Evolutionary conservation across 2,888 invertebrate genomes (phyloP).

Genomic region (Nomada lathburiana): DNA sequence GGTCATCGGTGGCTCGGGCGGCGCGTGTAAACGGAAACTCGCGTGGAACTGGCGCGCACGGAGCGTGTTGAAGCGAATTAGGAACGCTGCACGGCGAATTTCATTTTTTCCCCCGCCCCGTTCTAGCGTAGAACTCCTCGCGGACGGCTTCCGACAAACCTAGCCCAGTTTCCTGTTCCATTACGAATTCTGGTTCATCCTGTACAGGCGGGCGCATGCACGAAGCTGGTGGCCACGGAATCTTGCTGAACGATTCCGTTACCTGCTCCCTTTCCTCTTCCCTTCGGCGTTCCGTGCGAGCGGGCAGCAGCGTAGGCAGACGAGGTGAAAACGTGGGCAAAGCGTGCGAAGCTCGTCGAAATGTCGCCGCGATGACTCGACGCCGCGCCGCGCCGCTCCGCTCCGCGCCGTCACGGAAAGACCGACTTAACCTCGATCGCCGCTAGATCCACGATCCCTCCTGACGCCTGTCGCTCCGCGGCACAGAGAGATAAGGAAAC

Average conservation of each 20-base stretch:
- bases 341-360: slow-evolving; percentile 17
- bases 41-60: slow-evolving; percentile 19
- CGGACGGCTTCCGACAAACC: too few relatives aligned
- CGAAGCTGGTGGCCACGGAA: slow-evolving; percentile 14
- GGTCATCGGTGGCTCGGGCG: slow-evolving; percentile 1
- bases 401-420: slow-evolving; percentile 58
- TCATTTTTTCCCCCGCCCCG: neutral
- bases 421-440: slow-evolving; percentile 66
- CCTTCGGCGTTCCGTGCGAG: neutral
- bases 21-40: slow-evolving; percentile 12
- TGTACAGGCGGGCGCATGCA: neutral
- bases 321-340: slow-evolving; percentile 15
- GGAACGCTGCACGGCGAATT: neutral
- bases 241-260: slow-evolving; percentile 56
- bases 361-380: slow-evolving; percentile 43
- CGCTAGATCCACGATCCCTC: slow-evolving; percentile 28
- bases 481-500: slow-evolving; percentile 59
- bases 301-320: slow-evolving; percentile 40
- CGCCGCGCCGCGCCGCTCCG: slow-evolving; percentile 30
- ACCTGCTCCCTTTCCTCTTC: slow-evolving; percentile 26
- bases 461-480: slow-evolving; percentile 9
- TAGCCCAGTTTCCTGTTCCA: neutral
- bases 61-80: slow-evolving; percentile 26
- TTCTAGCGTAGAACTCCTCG: too few relatives aligned
- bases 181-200: slow-evolving; percentile 6